phyloP scores from a whole-genome alignment of 2,888 invertebrate species.

The Byasa hedistus region DNA sequence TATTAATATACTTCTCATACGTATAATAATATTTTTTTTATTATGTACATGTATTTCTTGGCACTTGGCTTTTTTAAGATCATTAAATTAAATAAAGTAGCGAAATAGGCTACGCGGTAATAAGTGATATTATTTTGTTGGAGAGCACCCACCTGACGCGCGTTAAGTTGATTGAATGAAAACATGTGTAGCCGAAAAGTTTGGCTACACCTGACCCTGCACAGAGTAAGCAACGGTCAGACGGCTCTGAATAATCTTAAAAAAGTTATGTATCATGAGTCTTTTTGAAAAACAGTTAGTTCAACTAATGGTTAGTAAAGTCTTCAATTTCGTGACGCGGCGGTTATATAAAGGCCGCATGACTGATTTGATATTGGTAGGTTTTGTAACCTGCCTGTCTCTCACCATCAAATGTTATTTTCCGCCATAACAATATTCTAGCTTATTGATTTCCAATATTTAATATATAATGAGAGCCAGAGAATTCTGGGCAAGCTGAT shows the following conservation, averaged over 20 bases:
- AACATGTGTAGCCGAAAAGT: slow-evolving; percentile 33
- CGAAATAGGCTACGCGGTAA: slow-evolving; percentile 6
- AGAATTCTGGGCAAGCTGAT: too few species aligned
- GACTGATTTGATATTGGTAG: too few species aligned
- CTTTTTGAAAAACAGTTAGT: too few species aligned
- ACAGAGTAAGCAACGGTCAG: slow-evolving; percentile 22
- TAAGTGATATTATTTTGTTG: slow-evolving; percentile 30
- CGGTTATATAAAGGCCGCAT: too few species aligned
- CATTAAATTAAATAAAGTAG: slow-evolving; percentile 3
- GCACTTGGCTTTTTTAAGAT: neutral
- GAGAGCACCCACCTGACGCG: slow-evolving; percentile 36
- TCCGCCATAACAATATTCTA: too few species aligned
- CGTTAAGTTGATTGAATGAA: slow-evolving; percentile 41
- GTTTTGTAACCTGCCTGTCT: too few species aligned
- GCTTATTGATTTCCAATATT: too few species aligned
- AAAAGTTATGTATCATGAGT: too few species aligned
- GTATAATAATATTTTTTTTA: neutral
- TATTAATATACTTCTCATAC: neutral
- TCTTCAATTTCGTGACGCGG: too few species aligned
- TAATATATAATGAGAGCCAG: too few species aligned
- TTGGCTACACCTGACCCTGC: slow-evolving; percentile 25
- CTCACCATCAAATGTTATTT: too few species aligned
- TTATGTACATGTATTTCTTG: neutral
- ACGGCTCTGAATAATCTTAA: neutral
- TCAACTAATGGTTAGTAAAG: too few species aligned